Base-by-base conservation (phyloP, 2,888 invertebrate genomes). In the Caenorhabditis sp. region DNA sequence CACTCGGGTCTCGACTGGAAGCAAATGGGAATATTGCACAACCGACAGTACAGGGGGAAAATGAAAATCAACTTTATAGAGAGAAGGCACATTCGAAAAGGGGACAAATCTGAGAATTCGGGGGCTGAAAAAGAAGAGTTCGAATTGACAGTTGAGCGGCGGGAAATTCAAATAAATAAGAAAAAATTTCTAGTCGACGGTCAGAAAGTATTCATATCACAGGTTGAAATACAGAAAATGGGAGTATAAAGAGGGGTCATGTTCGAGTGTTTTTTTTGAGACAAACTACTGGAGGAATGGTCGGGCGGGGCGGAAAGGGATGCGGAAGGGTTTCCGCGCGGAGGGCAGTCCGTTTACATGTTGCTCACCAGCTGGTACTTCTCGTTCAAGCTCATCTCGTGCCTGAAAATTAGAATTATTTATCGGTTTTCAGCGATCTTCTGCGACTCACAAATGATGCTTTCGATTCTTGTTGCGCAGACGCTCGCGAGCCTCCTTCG, bases 321-420 rank as follows among this genome's bases (percentile, higher is more conserved):
- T 17, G n/a, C 22, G 41, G 15, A 32, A 4, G 35, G 13, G 11
- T 15, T 41, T 30, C 48, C 5, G 37, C 41, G 24, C 7, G 35
- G 45, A 13, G 17, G 26, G 17, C 26, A 24, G 1, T 4, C 17
- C 11, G 30, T 27, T 83, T 81, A 87, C 80, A 87, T 83, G 73
- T 86, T 85, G 65, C 82, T 82, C 22, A 88, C 84, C 48, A 88
- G 74, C 46, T 83, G 83, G 70, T 88, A 81, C 63, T 88, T 88
- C 68, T 88, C 85, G 55, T 87, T 86, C 43, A 88, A 76, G 6
- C 83, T 80, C 87, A 88, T 86, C 56, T 86, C 84, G 59, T 58
- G 53, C 30, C 74, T 74, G 66, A 0, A 71, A 74, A 61, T 17
- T 8, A 3, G 7, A 8, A 11, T 1, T 20, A 30, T 43, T 43